A percentile compares a stretch with the other conserved stretches of the same genome.
phyloP scores from a whole-genome alignment of 2,888 invertebrate genomes.

The Stegophylla sp. region DNA sequence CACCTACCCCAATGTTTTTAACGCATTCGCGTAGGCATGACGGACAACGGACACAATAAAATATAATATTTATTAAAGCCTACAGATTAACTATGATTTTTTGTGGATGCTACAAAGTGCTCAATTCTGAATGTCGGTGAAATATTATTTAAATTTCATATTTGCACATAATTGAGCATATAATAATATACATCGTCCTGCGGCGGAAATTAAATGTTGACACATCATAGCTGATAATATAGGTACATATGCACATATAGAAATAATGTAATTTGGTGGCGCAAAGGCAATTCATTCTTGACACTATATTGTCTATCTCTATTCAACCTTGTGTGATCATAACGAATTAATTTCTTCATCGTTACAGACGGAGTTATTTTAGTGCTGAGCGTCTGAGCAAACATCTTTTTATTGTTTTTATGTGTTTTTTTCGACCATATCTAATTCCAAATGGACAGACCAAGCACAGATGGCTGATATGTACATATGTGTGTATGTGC shows the following conservation, averaged over 20 bases:
- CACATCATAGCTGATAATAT: background rate
- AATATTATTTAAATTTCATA: background rate
- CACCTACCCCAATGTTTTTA: too few species aligned
- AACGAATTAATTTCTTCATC: background rate
- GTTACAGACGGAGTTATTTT: background rate
- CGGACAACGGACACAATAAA: background rate
- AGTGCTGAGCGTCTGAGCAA: background rate
- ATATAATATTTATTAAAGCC: background rate
- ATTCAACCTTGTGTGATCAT: background rate
- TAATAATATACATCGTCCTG: background rate
- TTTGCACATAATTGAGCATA: background rate
- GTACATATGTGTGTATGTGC: background rate
- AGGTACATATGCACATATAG: background rate
- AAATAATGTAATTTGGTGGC: background rate
- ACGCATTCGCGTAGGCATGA: too few species aligned
- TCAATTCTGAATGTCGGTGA: background rate
- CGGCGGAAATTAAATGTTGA: background rate
- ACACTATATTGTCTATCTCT: background rate
- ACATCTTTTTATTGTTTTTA: conserved; percentile 4
- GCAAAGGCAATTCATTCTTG: background rate
- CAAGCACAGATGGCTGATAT: conserved; percentile 39
- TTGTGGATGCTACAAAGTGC: background rate
- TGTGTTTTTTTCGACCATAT: conserved; percentile 1
- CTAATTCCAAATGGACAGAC: conserved; percentile 15
- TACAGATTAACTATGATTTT: background rate